Conservation (phyloP, 2,113 vertebrate species). For the Pristiophorus japonicus region DNA sequence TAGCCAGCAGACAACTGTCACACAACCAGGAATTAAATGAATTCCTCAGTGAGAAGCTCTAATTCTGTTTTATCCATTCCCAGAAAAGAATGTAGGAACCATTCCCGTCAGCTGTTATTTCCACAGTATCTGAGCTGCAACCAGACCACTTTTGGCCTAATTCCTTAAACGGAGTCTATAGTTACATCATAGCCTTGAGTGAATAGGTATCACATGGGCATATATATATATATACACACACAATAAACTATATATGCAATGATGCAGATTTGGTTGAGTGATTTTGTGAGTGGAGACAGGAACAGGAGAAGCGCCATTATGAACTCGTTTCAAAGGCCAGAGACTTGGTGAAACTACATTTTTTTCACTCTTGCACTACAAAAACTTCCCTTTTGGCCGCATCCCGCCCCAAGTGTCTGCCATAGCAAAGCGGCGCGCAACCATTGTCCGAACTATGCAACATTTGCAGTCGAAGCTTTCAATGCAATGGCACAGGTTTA, state of each 20-base stretch:
- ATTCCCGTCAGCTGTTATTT: neutral
- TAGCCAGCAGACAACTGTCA: neutral
- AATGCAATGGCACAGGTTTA: neutral
- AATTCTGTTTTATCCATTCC: neutral
- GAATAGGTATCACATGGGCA: neutral
- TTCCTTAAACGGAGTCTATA: neutral
- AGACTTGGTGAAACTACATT: neutral
- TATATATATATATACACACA: too few species aligned
- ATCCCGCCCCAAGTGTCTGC: neutral
- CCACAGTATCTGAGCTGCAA: neutral
- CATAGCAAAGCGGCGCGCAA: neutral
- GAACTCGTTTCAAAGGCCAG: neutral
- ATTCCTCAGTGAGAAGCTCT: neutral
- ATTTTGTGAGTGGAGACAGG: neutral
- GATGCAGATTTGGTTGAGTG: neutral
- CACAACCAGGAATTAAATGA: neutral
- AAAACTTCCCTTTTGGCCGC: neutral
- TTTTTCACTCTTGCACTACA: neutral
- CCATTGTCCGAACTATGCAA: neutral
- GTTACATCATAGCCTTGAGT: neutral
- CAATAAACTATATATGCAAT: neutral
- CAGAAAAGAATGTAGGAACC: neutral
- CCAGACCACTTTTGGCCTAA: neutral
- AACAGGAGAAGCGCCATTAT: neutral
- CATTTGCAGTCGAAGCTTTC: neutral